phyloP scores from a whole-genome alignment of 30 jellyfish, hydroid and myxozoan genomes.

The Pseudorhiza aurosa region DNA sequence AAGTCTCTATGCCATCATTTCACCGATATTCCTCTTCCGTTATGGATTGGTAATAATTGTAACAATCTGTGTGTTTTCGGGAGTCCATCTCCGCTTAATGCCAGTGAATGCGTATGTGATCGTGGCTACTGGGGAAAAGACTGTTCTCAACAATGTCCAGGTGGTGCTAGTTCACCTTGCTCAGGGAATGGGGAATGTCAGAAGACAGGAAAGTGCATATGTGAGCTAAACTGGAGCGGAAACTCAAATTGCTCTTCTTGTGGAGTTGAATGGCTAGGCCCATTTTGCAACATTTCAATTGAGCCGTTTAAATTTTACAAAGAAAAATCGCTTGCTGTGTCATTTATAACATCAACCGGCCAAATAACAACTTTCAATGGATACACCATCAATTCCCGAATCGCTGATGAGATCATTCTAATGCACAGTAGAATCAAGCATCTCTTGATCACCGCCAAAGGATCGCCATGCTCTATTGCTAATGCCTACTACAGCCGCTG shows the following conservation, averaged over 20 bases:
- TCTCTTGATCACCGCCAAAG: slow-evolving; percentile 4
- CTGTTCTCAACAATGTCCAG: slow-evolving; percentile 53
- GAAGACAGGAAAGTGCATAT: slow-evolving; percentile 32
- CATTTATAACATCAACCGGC: slow-evolving; percentile 56
- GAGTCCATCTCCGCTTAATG: neutral
- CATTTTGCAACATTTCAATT: slow-evolving; percentile 29
- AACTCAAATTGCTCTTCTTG: slow-evolving; percentile 48
- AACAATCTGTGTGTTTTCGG: slow-evolving; percentile 39
- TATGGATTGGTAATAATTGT: slow-evolving; percentile 28
- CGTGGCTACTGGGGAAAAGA: slow-evolving; percentile 57
- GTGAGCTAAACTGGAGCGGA: slow-evolving; percentile 63
- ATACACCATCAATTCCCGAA: slow-evolving; percentile 5
- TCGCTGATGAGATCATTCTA: slow-evolving; percentile 17
- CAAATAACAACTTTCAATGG: slow-evolving; percentile 58
- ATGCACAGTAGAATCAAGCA: neutral
- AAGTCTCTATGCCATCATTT: slow-evolving; percentile 18
- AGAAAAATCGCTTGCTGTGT: slow-evolving; percentile 16
- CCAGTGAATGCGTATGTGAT: slow-evolving; percentile 41
- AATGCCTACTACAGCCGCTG: slow-evolving; percentile 40
- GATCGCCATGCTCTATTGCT: slow-evolving; percentile 17
- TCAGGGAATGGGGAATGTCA: slow-evolving; percentile 48
- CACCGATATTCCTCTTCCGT: neutral
- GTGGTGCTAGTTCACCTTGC: slow-evolving; percentile 58
- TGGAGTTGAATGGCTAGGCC: slow-evolving; percentile 48
- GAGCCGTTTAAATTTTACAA: slow-evolving; percentile 42